Evolutionary conservation across 2,888 invertebrate genomes (phyloP).

Genomic region (Pardosa pseudoannulata): DNA sequence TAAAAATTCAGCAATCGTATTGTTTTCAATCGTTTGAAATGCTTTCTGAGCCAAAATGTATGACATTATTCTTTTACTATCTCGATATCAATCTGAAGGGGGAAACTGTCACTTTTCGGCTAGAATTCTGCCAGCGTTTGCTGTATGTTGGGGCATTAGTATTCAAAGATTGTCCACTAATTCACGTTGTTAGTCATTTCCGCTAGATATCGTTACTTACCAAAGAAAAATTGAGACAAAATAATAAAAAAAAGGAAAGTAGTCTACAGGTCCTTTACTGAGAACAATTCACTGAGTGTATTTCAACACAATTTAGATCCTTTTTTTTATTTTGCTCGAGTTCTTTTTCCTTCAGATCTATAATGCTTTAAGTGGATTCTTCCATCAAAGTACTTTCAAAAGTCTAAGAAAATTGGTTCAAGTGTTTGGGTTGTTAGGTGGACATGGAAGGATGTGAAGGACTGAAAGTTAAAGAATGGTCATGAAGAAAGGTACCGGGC

Average conservation of each 20-base stretch:
- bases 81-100: neutral
- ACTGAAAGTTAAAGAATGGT: neutral
- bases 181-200: constrained; percentile 35
- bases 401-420: constrained; percentile 31
- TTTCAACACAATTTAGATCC: constrained; percentile 5
- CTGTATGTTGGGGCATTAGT: constrained; percentile 10
- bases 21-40: neutral
- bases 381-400: constrained; percentile 14
- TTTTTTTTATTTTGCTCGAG: neutral
- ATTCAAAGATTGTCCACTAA: constrained; percentile 21
- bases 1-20: too few relatives aligned
- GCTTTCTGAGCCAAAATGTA: neutral
- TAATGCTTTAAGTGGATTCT: constrained; percentile 27
- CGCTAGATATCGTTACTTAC: constrained; percentile 28
- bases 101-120: constrained; percentile 4
- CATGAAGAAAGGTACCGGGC: neutral
- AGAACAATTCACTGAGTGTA: constrained; percentile 25
- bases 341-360: constrained; percentile 1
- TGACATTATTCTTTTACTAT: constrained; percentile 13
- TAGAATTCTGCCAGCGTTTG: neutral
- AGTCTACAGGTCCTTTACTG: neutral
- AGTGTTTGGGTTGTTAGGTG: constrained; percentile 22
- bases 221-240: neutral
- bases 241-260: constrained; percentile 7
- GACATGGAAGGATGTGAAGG: neutral